Conservation (phyloP, 1,140 invertebrate genomes). For the Drosophila auraria region DNA sequence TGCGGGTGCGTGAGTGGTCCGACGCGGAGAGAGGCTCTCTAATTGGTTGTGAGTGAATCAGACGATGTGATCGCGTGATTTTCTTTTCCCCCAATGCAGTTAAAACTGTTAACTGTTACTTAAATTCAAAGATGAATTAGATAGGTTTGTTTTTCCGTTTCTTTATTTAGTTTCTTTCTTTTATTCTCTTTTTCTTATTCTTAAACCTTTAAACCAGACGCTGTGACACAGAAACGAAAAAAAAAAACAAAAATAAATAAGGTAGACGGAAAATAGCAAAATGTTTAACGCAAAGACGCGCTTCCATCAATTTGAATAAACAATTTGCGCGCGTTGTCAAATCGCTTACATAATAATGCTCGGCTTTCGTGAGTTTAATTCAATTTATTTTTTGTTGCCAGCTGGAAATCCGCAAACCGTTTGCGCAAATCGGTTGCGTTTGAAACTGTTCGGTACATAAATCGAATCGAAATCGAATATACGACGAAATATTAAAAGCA, state of each 20-base stretch:
- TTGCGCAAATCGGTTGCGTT: conserved; percentile 31
- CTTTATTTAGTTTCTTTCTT: background rate
- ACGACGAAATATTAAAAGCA: background rate
- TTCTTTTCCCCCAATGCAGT: conserved; percentile 20
- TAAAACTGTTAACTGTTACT: conserved; percentile 55
- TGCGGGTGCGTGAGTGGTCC: conserved; percentile 19
- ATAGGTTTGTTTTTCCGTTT: background rate
- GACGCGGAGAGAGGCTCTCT: conserved; percentile 46
- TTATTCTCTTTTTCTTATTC: conserved; percentile 2
- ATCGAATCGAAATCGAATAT: background rate
- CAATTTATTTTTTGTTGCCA: conserved; percentile 34
- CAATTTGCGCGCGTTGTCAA: conserved; percentile 67
- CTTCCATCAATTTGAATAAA: conserved; percentile 75
- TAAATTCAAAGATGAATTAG: conserved; percentile 9
- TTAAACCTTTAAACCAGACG: conserved; percentile 23
- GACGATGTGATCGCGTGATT: conserved; percentile 76
- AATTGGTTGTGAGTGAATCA: conserved; percentile 74
- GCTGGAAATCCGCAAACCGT: conserved; percentile 12
- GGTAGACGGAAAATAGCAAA: conserved; percentile 36
- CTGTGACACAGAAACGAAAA: conserved; percentile 59
- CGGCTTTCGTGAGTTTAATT: conserved; percentile 43
- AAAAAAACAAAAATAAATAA: background rate
- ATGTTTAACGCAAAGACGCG: conserved; percentile 58
- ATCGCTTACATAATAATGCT: conserved; percentile 62
- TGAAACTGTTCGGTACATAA: conserved; percentile 5